Base-by-base conservation (phyloP, 2,888 invertebrate genomes). In the Synanthedon vespiformis region DNA sequence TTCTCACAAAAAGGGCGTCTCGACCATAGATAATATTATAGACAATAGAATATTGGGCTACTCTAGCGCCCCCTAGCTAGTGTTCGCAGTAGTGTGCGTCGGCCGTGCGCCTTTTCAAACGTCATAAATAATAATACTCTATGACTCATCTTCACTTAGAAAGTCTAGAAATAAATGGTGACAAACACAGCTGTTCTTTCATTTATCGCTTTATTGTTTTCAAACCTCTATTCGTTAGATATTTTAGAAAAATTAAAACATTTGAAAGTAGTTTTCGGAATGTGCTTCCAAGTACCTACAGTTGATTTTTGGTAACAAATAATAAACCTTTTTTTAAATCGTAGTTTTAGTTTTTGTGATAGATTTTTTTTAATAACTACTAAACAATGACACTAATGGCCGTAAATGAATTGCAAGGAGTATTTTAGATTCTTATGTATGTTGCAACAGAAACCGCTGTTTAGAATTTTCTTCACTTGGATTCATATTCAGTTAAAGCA, bases 71-170 rank as follows among this genome's bases (percentile, higher is more conserved):
- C 74, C 56, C 64, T 72, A 72, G 75, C 70, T 74, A 74, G 74
- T 65, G 72, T 70, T 70, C 66, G 74, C 70, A 67, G 77, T 79
- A 80, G 74, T 57, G 73, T 57, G 57, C 68, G 72, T 65, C 63
- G 80, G 80, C 79, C 82, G 83, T 77, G 82, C 83, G 85, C 80
- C 81, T 77, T 71, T 68, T 66, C 72, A 71, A 70, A 72, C 65
- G 82, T 79, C 75, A 78, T 76, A 13, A 69, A 71, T 74, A 70
- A 68, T 71, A 55, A 60, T 58, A 53, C 54, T 73, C 68, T 81
- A 79, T 80, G 81, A 76, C 80, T 84, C 84, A 84, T 82, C 81
- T 83, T 80, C 85, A 85, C 84, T 80, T 85, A 84, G 84, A 73
- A 67, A 70, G 78, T 72, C 78, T 72, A 80, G 81, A 83, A 80